Percentiles rank a stretch among this genome's conserved stretches.
phyloP scores from a whole-genome alignment of 2,113 vertebrate species.

The Sterrhoptilus dennistouni region DNA sequence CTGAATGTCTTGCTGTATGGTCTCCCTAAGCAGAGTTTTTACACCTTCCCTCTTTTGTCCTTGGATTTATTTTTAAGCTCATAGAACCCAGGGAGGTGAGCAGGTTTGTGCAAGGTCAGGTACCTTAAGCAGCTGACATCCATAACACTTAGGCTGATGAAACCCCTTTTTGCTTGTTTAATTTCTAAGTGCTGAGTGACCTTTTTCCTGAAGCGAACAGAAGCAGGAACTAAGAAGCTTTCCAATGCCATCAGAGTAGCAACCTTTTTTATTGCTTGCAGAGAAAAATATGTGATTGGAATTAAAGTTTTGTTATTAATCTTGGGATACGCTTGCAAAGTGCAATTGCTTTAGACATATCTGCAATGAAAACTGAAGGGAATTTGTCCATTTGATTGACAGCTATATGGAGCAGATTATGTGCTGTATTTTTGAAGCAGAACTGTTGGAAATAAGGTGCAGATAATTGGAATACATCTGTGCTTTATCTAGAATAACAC shows the following conservation, averaged over 20 bases:
- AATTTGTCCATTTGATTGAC: not conserved
- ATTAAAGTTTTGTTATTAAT: not conserved
- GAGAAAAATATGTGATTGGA: not conserved
- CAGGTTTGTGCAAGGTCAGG: slow-evolving; percentile 18
- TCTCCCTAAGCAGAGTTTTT: not conserved
- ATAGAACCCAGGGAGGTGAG: not conserved
- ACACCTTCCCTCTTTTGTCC: not conserved
- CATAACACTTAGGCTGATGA: not conserved
- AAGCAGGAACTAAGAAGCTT: not conserved
- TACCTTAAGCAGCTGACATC: not conserved
- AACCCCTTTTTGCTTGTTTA: not conserved
- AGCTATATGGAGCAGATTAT: not conserved
- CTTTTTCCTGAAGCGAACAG: not conserved
- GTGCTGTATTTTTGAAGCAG: not conserved
- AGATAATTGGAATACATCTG: not conserved
- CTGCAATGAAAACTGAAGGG: not conserved
- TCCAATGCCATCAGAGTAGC: not conserved
- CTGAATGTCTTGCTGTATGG: not conserved
- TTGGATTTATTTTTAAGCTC: not conserved
- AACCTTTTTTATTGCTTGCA: not conserved
- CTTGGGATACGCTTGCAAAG: not conserved
- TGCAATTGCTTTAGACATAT: not conserved
- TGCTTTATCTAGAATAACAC: not conserved
- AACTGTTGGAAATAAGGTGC: not conserved
- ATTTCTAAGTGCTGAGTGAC: not conserved